Percentiles rank a stretch among this genome's conserved stretches.
phyloP scores from a whole-genome alignment of 2,113 vertebrate genomes.

The Galbula dea region DNA sequence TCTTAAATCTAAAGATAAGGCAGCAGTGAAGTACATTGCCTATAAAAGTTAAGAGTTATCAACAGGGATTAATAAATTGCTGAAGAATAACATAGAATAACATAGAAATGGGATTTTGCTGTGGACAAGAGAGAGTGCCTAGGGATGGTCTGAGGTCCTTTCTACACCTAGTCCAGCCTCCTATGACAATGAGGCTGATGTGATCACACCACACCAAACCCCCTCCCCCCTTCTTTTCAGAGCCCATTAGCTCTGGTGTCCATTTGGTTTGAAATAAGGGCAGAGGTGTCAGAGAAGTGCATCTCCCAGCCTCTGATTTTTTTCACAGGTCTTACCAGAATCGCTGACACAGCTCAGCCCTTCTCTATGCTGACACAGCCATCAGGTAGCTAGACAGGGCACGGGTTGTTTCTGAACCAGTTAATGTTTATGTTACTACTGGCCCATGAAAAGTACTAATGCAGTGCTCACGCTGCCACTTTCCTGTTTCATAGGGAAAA shows the following conservation, averaged over 20 bases:
- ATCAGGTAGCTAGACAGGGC: background rate
- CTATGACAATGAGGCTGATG: background rate
- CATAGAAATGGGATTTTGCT: background rate
- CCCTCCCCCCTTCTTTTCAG: background rate
- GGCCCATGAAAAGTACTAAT: background rate
- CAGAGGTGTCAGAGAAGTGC: background rate
- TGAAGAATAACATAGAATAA: background rate
- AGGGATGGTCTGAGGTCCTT: background rate
- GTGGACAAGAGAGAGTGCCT: background rate
- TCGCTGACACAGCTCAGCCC: background rate
- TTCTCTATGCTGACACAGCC: background rate
- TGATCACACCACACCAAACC: background rate
- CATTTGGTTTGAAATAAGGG: background rate
- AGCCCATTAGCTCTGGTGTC: background rate
- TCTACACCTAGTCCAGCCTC: background rate
- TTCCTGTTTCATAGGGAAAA: background rate
- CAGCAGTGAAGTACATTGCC: background rate
- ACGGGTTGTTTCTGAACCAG: background rate
- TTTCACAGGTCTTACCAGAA: background rate
- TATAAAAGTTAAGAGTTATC: background rate
- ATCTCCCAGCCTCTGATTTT: background rate
- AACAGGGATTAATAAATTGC: background rate
- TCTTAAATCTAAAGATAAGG: background rate
- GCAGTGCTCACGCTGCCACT: fast-evolving
- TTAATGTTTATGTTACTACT: background rate